Base-by-base conservation (phyloP, 2,888 invertebrate genomes). In the Craniophora ligustri region DNA sequence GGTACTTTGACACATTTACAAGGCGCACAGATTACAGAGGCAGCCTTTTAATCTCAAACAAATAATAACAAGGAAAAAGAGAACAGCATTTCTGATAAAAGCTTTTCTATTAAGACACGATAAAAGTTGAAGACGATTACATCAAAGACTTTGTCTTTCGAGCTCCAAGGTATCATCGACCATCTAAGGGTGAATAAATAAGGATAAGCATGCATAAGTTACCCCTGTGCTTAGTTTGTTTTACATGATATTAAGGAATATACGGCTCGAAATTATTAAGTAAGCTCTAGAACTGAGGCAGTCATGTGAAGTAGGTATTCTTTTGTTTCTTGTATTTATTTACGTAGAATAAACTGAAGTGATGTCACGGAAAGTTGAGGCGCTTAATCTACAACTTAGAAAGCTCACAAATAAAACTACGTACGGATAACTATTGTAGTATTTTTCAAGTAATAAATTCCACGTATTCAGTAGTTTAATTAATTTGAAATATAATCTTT, bases 11-110 rank as follows among this genome's bases (percentile, higher is more conserved):
- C 50, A 59, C 32, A n/a, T 36, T 11, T 36, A 21, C 60, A 54
- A 69, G 58, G 38, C 21, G 3, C 11, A 21, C 13, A 42, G 32
- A 59, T 69, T 49, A 36, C 16, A 19, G 13, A 18, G 11, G 23
- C 35, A 45, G 31, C 42, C 50, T 59, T 41, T 41, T 56, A 58
- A 57, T 57, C 32, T 42, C 56, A 63, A 67, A 56, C 54, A 59
- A 64, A 72, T 46, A 32, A 45, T 49, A 63, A 40, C 26, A 49
- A 49, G 48, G 34, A 56, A 47, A 53, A 54, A 38, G 13, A 14
- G 21, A 34, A 36, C 14, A 44, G 34, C 42, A 34, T 46, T 59
- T 61, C 34, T 41, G 44, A 36, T 38, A 61, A 57, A 57, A 42
- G 26, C 35, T 50, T 51, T 57, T 50, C 18, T 44, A 49, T 64